Evolutionary conservation across 1,140 invertebrate species (phyloP).

Genomic region (Cataglyphis hispanica): DNA sequence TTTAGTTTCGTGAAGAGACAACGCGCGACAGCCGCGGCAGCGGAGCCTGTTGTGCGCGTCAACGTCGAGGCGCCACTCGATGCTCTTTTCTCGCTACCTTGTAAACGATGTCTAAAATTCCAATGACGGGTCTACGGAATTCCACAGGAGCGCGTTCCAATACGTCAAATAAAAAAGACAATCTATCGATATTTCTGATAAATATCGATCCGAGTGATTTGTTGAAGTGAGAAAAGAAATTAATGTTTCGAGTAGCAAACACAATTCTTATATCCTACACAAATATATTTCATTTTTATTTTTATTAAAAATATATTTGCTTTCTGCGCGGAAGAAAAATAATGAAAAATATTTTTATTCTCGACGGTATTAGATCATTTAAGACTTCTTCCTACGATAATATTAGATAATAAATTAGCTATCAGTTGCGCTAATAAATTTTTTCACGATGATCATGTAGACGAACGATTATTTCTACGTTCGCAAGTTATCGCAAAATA

Average conservation of each 20-base stretch:
- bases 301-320: no score
- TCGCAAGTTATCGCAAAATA: no score
- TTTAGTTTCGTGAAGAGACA: conserved; percentile 71
- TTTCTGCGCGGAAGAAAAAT: no score
- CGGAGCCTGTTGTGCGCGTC: conserved; percentile 22
- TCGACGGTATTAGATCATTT: not conserved
- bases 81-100: conserved; percentile 60
- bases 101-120: conserved; percentile 22
- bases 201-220: not conserved
- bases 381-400: not conserved
- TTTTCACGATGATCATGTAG: not conserved
- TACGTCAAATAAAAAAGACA: not conserved
- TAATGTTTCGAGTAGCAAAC: not conserved
- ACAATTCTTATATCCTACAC: no score
- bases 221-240: not conserved
- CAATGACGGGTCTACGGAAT: conserved; percentile 8
- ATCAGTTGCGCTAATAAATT: not conserved
- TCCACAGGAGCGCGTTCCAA: conserved; percentile 20
- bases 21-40: conserved; percentile 14
- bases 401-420: not conserved
- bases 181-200: no score
- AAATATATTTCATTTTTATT: no score
- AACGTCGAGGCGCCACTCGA: conserved; percentile 65
- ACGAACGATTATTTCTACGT: not conserved
- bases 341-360: no score